Evolutionary conservation across 2,113 vertebrate genomes (phyloP).

Genomic region (Mus pahari): DNA sequence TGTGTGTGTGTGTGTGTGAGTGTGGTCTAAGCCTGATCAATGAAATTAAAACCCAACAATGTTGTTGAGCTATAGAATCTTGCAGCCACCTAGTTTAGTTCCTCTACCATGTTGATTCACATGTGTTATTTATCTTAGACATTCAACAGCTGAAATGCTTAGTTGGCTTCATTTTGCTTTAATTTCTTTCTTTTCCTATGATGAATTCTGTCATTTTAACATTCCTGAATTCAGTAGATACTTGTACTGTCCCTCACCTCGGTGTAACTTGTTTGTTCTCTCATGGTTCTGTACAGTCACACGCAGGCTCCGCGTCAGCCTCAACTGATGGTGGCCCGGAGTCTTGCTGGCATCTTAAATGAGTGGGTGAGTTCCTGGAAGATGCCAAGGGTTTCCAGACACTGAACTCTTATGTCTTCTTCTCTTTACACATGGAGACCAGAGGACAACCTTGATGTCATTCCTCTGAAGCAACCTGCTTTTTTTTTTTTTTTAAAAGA

Average conservation of each 20-base stretch:
- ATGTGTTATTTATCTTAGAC: not conserved
- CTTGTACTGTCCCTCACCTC: not conserved
- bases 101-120: not conserved
- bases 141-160: not conserved
- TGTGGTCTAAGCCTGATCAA: not conserved
- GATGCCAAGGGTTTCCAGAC: not conserved
- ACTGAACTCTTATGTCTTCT: not conserved
- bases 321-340: not conserved
- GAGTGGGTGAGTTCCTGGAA: not conserved
- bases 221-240: not conserved
- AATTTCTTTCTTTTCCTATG: not conserved
- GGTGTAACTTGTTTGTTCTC: not conserved
- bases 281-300: not conserved
- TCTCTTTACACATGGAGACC: not conserved
- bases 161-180: not conserved
- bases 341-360: not conserved
- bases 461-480: not conserved
- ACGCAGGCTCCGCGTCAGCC: not conserved
- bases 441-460: not conserved
- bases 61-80: not conserved
- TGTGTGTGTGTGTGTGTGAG: fast-evolving
- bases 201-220: not conserved
- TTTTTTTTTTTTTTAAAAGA: not conserved
- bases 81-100: not conserved
- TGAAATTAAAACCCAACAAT: not conserved